phyloP scores from a whole-genome alignment of 2,113 vertebrate species.

The Istiophorus platypterus region DNA sequence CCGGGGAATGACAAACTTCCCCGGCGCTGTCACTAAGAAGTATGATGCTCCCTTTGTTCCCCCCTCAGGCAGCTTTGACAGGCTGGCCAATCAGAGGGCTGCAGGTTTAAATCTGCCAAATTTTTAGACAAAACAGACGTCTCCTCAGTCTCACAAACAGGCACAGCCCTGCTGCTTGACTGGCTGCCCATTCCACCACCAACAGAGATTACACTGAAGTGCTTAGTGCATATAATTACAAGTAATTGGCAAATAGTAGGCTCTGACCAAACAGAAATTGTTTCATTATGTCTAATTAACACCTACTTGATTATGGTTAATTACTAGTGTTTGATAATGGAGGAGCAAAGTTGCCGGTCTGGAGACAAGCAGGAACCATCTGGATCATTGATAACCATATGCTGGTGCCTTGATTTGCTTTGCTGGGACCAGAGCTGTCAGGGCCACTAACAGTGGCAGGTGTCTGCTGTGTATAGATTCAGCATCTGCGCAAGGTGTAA shows the following conservation, averaged over 20 bases:
- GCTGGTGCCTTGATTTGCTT: constrained; percentile 77
- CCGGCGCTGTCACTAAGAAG: constrained; percentile 84
- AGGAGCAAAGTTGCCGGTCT: constrained; percentile 94
- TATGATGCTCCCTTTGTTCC: constrained; percentile 85
- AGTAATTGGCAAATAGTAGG: constrained; percentile 96
- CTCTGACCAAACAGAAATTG: constrained; percentile 93
- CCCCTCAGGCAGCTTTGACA: constrained; percentile 87
- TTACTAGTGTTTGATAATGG: constrained; percentile 96
- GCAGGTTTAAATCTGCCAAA: constrained; percentile 92
- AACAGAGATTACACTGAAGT: constrained; percentile 75
- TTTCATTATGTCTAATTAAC: constrained; percentile 99
- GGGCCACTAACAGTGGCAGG: constrained; percentile 80
- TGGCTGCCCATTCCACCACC: constrained; percentile 56
- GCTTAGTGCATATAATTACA: constrained; percentile 94
- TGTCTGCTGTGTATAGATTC: constrained; percentile 75
- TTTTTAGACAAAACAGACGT: constrained; percentile 91
- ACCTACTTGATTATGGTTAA: constrained; percentile 99
- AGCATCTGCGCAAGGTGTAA: constrained; percentile 69
- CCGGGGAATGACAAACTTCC: constrained; percentile 78
- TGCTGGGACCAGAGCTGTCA: constrained; percentile 80
- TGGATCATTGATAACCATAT: constrained; percentile 92
- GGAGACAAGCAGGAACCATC: constrained; percentile 91
- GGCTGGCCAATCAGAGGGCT: constrained; percentile 90
- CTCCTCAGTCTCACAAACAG: constrained; percentile 88
- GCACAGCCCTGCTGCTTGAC: constrained; percentile 69